Evolutionary conservation across 2,888 invertebrate species (phyloP).

Genomic region (Caenorhabditis auriculariae): DNA sequence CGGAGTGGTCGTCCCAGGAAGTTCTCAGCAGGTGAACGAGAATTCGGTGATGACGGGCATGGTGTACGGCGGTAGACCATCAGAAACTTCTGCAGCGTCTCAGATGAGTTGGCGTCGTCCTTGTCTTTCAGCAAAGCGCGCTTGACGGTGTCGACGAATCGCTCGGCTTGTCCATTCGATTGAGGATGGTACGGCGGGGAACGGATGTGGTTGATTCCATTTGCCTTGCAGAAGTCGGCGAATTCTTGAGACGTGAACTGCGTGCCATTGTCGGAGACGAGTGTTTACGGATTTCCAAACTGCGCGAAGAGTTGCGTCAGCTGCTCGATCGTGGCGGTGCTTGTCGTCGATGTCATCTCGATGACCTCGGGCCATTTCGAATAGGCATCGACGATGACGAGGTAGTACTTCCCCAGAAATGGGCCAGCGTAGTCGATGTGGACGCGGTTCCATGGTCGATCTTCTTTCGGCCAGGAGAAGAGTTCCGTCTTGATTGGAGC

Average conservation of each 20-base stretch:
- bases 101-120: constrained; percentile 1
- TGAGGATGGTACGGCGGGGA: constrained; percentile 57
- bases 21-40: constrained; percentile 18
- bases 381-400: constrained; percentile 64
- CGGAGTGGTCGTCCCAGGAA: constrained; percentile 23
- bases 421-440: constrained; percentile 67
- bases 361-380: constrained; percentile 66
- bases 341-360: constrained; percentile 16
- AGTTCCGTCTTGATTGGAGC: constrained; percentile 38
- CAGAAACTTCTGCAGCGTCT: constrained; percentile 14
- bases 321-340: constrained; percentile 27
- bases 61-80: constrained; percentile 14
- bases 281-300: constrained; percentile 47
- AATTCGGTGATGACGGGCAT: not conserved
- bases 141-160: constrained; percentile 48
- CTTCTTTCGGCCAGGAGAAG: constrained; percentile 54
- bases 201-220: too few relatives aligned
- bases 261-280: constrained; percentile 62
- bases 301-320: constrained; percentile 41
- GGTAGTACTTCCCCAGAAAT: constrained; percentile 51
- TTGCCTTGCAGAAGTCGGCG: constrained; percentile 29
- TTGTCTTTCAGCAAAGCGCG: constrained; percentile 8
- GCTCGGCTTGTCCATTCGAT: constrained; percentile 55
- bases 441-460: constrained; percentile 62
- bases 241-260: constrained; percentile 54